Evolutionary conservation across 2,888 invertebrate species (phyloP), one percentile per base, ranked within the genome.

Genomic region (Norana najaformis): DNA sequence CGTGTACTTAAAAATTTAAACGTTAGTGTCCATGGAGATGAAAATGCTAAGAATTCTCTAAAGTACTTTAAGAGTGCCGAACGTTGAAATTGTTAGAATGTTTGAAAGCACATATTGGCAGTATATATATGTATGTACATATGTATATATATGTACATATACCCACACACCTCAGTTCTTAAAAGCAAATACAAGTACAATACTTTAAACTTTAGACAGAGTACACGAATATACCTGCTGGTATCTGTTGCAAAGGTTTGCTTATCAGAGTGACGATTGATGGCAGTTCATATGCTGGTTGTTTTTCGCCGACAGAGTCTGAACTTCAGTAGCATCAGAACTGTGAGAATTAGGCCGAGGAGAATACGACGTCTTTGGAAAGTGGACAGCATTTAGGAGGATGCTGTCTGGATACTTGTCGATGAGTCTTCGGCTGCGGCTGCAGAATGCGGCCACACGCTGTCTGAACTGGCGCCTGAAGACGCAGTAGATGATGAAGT

Each of bases 401-500:
- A 69, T 69, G n/a, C n/a, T 69, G n/a, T 69, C 69, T 1, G 69
- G 69, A 69, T 69, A n/a, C 69, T 69, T 69, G n/a, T 69, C 69
- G 69, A 69, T 6, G 85, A 85, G 36, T 85, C 85, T 85, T 37
- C 85, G 85, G 8, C 69, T 69, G 85, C 85, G 85, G 37, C 85
- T 85, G 85, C 85, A 85, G 36, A 85, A 85, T 18, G 85, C 85
- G 4, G 37, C 85, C 83, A 89, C 37, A 8, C 89, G 82, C 39
- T 90, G 47, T 13, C 92, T 89, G 90, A 92, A 92, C 91, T 92
- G 92, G 85, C 91, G 90, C 41, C 92, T 90, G 91, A 92, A 92
- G 38, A 91, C 91, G 53, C 91, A 92, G 90, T 92, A 92, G 89
- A 92, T 90, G 89, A 92, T 41, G 88, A 92, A 92, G 91, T 92